A percentile compares a stretch with the other conserved stretches of the same genome.
phyloP scores from a whole-genome alignment of 2,888 invertebrate species.

The Aromia moschata region DNA sequence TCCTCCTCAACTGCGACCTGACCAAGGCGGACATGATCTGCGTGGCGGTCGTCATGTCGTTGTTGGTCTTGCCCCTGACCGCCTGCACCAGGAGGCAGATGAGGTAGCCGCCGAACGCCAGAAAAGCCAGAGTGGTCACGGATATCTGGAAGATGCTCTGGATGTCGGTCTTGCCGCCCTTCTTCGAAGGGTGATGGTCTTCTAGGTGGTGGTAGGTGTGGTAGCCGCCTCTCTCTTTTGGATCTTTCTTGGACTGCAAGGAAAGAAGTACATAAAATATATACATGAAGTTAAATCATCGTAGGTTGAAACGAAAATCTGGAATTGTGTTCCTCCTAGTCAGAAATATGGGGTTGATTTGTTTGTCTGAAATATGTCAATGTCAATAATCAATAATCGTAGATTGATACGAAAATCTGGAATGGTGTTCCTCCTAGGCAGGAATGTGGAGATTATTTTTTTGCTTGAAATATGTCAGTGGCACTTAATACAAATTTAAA shows the following conservation, averaged over 20 bases:
- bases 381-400: too few species aligned
- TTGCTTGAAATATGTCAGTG: too few species aligned
- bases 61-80: conserved; percentile 70
- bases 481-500: too few species aligned
- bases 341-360: too few species aligned
- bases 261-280: not conserved
- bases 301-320: too few species aligned
- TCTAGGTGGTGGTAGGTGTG: conserved; percentile 43
- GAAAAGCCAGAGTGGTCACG: conserved; percentile 80
- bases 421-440: too few species aligned
- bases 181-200: conserved; percentile 54
- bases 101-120: conserved; percentile 86
- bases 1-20: conserved; percentile 38
- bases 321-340: too few species aligned
- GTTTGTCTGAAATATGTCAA: too few species aligned
- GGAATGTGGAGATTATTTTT: too few species aligned
- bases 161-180: conserved; percentile 66
- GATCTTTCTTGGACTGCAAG: conserved; percentile 41
- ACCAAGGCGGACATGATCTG: conserved; percentile 52
- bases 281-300: too few species aligned
- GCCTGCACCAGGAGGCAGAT: conserved; percentile 81
- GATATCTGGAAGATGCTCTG: conserved; percentile 81
- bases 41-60: conserved; percentile 50
- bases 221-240: conserved; percentile 48
- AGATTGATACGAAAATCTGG: too few species aligned